These are phyloP conservation scores for Sturnira hondurensis DNA, from an alignment of 2,113 vertebrate species.

Conservation along the genomic window DNA sequence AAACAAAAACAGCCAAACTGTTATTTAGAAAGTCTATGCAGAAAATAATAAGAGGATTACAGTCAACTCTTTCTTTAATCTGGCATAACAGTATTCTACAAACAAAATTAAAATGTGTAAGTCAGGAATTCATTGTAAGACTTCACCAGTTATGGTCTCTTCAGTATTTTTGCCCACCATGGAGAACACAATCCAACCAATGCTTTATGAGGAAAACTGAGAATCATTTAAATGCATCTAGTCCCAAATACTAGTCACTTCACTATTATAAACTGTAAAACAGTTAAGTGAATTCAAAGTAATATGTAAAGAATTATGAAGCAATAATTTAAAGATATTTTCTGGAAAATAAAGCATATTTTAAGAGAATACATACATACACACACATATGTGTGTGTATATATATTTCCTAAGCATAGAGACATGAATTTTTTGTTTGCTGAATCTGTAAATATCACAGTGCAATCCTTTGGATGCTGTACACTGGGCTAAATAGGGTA, in stretches of 20 bases:
- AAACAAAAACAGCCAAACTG: not conserved
- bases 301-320: not conserved
- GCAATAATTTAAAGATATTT: not conserved
- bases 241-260: not conserved
- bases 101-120: not conserved
- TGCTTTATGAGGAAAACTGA: not conserved
- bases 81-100: not conserved
- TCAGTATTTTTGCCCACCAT: not conserved
- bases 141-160: not conserved
- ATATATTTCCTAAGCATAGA: not conserved
- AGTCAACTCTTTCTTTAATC: not conserved
- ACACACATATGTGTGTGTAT: no score
- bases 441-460: not conserved
- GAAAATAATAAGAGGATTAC: not conserved
- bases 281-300: not conserved
- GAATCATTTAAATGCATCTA: not conserved
- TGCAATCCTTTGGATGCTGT: not conserved
- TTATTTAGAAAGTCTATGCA: not conserved
- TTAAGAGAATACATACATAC: not conserved
- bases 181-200: not conserved
- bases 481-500: not conserved
- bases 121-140: not conserved
- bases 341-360: not conserved
- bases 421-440: not conserved
- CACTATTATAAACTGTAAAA: not conserved